Evolutionary conservation across 1,140 invertebrate genomes (phyloP), one percentile per base, ranked within the genome.

Genomic region (Uloborus diversus): DNA sequence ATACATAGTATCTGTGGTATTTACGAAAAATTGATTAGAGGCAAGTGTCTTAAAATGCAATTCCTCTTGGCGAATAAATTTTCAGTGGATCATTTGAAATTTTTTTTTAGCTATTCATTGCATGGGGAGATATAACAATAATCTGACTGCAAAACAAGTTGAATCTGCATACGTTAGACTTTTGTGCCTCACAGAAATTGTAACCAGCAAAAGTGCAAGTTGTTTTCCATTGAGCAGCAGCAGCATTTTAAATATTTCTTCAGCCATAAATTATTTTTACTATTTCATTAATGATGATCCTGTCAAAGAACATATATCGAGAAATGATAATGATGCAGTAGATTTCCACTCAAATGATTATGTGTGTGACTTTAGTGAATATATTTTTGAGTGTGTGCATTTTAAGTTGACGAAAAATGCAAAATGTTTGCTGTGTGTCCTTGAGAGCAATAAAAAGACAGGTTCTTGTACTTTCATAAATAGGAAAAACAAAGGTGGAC

Each of bases 191-290:
- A 23, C 20, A 56, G 51, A 56, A 20, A 20, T 56, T 20, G 23
- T n/a, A n/a, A n/a, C n/a, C n/a, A n/a, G n/a, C n/a, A n/a, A n/a
- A n/a, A n/a, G n/a, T n/a, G n/a, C n/a, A n/a, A n/a, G n/a, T n/a
- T n/a, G n/a, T n/a, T n/a, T n/a, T n/a, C n/a, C n/a, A n/a, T n/a
- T n/a, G n/a, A n/a, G n/a, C n/a, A n/a, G n/a, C n/a, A n/a, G n/a
- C n/a, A n/a, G n/a, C n/a, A n/a, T n/a, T n/a, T n/a, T 56, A 56
- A 56, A 56, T 56, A 20, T 56, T 9, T 56, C 51, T 5, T 56
- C 51, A 14, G 51, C 51, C 23, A 20, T 56, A 23, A 56, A 56
- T 56, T 14, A 14, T 23, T 56, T 14, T 20, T 14, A 20, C 23
- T 14, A 56, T 14, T 9, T 7, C 51, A 11, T 56, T 23, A 56